These are phyloP conservation scores for Nicator chloris DNA, from an alignment of 2,113 vertebrate genomes.

Conservation along the genomic window DNA sequence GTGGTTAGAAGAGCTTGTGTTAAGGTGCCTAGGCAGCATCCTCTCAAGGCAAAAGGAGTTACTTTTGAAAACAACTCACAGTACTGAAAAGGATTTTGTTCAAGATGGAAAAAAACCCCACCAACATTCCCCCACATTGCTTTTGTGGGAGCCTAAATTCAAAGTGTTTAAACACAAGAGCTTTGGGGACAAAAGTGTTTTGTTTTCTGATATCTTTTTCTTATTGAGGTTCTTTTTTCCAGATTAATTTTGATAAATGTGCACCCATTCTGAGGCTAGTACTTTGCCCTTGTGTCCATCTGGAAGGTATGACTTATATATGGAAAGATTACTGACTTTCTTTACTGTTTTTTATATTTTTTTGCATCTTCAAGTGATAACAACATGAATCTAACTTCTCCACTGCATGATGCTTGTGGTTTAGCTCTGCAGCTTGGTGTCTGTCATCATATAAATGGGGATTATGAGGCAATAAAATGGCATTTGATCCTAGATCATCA, in stretches of 20 bases:
- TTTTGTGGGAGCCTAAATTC: background rate
- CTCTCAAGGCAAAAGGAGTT: background rate
- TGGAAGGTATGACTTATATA: background rate
- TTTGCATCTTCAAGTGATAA: background rate
- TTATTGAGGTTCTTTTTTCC: background rate
- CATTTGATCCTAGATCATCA: background rate
- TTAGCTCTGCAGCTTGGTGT: background rate
- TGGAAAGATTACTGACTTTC: background rate
- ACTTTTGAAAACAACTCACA: background rate
- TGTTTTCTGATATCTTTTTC: background rate
- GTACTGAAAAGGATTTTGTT: background rate
- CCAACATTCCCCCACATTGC: background rate
- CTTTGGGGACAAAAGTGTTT: background rate
- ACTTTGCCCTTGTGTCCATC: background rate
- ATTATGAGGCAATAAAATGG: background rate
- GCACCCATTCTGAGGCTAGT: background rate
- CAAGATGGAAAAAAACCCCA: background rate
- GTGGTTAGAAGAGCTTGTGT: background rate
- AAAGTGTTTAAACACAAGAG: background rate
- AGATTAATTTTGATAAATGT: background rate
- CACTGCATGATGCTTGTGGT: background rate
- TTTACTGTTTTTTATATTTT: background rate
- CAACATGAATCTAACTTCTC: background rate
- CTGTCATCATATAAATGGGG: background rate
- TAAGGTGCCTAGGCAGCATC: background rate